phyloP scores from a whole-genome alignment of 1,140 invertebrate genomes.

The Zaprionus vittiger region DNA sequence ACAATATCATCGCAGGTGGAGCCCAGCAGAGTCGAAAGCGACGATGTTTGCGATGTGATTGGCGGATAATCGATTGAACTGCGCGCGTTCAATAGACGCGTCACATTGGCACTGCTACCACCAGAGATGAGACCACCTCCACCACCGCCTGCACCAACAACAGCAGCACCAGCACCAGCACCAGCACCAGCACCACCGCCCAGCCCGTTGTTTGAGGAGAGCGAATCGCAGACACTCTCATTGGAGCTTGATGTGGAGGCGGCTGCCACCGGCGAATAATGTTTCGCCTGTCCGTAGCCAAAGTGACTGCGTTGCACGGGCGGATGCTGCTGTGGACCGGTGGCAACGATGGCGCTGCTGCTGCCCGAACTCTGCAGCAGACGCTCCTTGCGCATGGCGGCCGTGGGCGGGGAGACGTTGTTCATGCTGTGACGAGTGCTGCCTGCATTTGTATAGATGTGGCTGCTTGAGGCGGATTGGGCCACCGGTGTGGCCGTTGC shows the following conservation, averaged over 20 bases:
- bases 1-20: slow-evolving; percentile 79
- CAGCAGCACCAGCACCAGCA: slow-evolving; percentile 14
- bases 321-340: slow-evolving; percentile 71
- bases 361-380: slow-evolving; percentile 51
- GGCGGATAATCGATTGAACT: slow-evolving; percentile 68
- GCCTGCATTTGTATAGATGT: slow-evolving; percentile 63
- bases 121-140: slow-evolving; percentile 4
- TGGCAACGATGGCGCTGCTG: slow-evolving; percentile 24
- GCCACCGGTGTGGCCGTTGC: slow-evolving; percentile 74
- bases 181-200: slow-evolving; percentile 27
- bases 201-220: slow-evolving; percentile 85
- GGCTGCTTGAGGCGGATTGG: slow-evolving; percentile 61
- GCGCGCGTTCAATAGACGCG: slow-evolving; percentile 48
- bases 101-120: slow-evolving; percentile 47
- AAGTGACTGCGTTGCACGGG: slow-evolving; percentile 73
- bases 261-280: slow-evolving; percentile 70
- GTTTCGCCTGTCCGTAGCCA: slow-evolving; percentile 70
- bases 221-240: slow-evolving; percentile 88
- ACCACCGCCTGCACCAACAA: slow-evolving; percentile 11
- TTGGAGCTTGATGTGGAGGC: slow-evolving; percentile 89
- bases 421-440: slow-evolving; percentile 67
- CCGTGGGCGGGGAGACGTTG: slow-evolving; percentile 74
- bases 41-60: slow-evolving; percentile 64
- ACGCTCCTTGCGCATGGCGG: slow-evolving; percentile 69
- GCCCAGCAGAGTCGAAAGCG: slow-evolving; percentile 69